These are phyloP conservation scores for Dendrocincla tyrannina DNA, from an alignment of 2,797 vertebrate species.

Conservation along the genomic window DNA sequence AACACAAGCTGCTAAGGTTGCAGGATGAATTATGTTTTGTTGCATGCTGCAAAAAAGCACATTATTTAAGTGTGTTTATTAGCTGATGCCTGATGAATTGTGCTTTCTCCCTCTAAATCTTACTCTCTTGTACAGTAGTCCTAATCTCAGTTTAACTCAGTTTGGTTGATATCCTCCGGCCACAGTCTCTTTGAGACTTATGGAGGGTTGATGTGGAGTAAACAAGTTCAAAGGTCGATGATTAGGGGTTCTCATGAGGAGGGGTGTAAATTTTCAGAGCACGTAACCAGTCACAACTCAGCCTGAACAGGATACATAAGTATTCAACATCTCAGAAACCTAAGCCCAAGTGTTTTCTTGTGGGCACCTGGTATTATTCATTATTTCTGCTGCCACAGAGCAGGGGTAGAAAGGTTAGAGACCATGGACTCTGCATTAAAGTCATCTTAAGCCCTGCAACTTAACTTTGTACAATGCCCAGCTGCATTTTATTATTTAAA, in stretches of 20 bases:
- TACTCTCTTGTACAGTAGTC: accelerated
- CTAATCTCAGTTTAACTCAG: background rate
- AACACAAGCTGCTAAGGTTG: background rate
- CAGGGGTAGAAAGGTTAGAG: background rate
- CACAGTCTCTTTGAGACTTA: background rate
- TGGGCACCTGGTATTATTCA: background rate
- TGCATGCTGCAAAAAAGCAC: background rate
- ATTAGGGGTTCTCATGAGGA: background rate
- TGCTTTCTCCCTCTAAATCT: background rate
- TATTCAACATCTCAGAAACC: background rate
- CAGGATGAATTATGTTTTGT: background rate
- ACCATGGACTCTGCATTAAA: background rate
- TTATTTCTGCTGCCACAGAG: background rate
- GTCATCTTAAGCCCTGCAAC: background rate
- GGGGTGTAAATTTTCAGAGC: background rate
- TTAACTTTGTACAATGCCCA: background rate
- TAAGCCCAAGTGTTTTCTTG: background rate
- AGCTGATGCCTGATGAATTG: background rate
- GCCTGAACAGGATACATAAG: background rate
- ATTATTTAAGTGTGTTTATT: background rate
- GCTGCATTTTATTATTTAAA: background rate
- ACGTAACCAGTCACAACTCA: background rate
- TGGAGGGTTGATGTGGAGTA: background rate
- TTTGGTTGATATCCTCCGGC: background rate
- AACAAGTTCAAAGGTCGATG: background rate